Conservation (phyloP, 2,797 vertebrate species). For the Iguana delicatissima region DNA sequence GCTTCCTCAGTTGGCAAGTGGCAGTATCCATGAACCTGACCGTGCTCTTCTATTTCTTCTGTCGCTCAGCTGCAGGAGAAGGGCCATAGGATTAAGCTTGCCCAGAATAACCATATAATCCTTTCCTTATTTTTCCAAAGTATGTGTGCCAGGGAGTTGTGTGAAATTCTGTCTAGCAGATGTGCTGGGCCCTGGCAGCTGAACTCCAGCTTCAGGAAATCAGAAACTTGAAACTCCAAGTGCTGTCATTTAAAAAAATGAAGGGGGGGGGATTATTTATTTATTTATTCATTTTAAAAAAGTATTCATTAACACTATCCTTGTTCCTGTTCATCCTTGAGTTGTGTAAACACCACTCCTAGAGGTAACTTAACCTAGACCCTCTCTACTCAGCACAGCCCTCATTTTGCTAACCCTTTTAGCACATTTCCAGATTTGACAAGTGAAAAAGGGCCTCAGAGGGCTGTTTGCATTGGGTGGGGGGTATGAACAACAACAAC, state of each 20-base stretch:
- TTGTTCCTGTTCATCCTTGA: conserved; percentile 3
- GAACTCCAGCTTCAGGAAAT: neutral
- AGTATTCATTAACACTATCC: neutral
- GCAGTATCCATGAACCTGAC: too few relatives aligned
- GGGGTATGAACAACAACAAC: neutral
- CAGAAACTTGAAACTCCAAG: neutral
- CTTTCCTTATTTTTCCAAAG: neutral
- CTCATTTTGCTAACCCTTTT: conserved; percentile 51
- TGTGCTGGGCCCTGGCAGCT: neutral
- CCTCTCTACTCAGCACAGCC: accelerated
- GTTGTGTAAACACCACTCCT: conserved; percentile 5
- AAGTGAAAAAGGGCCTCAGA: conserved; percentile 50
- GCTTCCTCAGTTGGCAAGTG: too few relatives aligned
- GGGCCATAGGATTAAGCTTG: neutral
- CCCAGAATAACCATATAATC: too few relatives aligned
- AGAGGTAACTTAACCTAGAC: neutral
- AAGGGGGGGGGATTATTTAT: too few relatives aligned
- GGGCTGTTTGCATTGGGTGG: neutral
- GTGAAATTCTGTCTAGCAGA: neutral
- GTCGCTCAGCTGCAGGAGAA: neutral
- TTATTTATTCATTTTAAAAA: too few relatives aligned
- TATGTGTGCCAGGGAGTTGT: neutral
- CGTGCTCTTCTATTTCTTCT: too few relatives aligned
- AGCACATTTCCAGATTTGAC: conserved; percentile 32
- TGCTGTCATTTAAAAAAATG: neutral